These are phyloP conservation scores for Marronus borbonicus DNA, from an alignment of 2,888 invertebrate species.

Conservation along the genomic window DNA sequence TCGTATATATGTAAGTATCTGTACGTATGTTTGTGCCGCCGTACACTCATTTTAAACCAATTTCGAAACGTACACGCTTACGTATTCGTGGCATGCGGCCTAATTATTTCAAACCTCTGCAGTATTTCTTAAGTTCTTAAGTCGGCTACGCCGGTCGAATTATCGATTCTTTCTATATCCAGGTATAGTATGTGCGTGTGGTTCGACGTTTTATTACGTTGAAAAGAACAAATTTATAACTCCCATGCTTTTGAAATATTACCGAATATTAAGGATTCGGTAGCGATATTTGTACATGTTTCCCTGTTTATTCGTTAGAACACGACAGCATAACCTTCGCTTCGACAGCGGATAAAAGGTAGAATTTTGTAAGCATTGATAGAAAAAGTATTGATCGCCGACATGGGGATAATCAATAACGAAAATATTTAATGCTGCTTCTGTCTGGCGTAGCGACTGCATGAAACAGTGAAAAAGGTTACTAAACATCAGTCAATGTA, in stretches of 20 bases:
- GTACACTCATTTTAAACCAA: not conserved
- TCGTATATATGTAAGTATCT: not conserved
- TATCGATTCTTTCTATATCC: constrained; percentile 19
- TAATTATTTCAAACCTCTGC: constrained; percentile 8
- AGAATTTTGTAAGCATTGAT: constrained; percentile 6
- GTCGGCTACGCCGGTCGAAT: constrained; percentile 10
- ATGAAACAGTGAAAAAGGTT: no score
- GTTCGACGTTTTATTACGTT: constrained; percentile 14
- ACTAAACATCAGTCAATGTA: no score
- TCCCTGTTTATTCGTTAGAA: no score
- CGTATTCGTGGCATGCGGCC: constrained; percentile 15
- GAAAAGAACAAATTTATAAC: constrained; percentile 15
- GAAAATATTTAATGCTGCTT: not conserved
- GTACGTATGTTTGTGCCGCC: not conserved
- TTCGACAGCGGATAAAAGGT: not conserved
- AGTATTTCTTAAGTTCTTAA: constrained; percentile 16
- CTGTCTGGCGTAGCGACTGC: no score
- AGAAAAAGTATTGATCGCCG: not conserved
- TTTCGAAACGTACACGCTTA: not conserved
- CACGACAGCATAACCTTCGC: no score
- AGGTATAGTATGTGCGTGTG: constrained; percentile 1
- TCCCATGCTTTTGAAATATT: not conserved
- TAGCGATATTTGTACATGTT: constrained; percentile 1
- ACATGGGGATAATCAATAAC: not conserved
- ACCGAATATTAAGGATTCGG: constrained; percentile 9